Percentiles rank a stretch among this genome's conserved stretches.
These are phyloP conservation scores for Pachyramphus minor DNA, from an alignment of 2,113 vertebrate species.

Conservation along the genomic window DNA sequence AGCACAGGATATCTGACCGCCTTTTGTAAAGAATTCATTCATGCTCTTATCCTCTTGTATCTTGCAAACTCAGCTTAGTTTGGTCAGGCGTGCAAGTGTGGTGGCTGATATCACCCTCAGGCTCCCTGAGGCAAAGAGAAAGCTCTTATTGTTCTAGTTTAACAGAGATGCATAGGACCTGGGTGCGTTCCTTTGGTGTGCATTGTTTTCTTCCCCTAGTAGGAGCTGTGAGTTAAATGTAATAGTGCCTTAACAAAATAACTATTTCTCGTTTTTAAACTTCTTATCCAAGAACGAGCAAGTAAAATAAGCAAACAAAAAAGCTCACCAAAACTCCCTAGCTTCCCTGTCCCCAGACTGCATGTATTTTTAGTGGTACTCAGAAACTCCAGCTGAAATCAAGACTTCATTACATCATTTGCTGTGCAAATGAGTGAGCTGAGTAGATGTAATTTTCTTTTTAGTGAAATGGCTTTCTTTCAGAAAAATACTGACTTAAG, in stretches of 20 bases:
- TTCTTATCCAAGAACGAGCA: background rate
- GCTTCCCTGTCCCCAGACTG: background rate
- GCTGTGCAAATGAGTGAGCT: background rate
- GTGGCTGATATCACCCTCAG: background rate
- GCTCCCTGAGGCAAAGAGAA: background rate
- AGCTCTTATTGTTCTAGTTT: background rate
- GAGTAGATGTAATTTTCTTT: background rate
- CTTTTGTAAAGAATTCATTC: constrained; percentile 1
- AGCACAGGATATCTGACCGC: background rate
- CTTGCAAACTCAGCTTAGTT: constrained; percentile 31
- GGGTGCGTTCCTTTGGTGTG: background rate
- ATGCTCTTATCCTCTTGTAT: background rate
- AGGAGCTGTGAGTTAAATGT: background rate
- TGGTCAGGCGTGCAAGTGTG: background rate
- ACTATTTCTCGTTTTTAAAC: background rate
- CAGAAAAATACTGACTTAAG: background rate
- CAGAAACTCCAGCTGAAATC: background rate
- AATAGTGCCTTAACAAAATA: background rate
- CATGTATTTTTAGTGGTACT: background rate
- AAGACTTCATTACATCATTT: background rate
- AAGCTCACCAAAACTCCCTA: background rate
- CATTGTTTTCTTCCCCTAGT: background rate
- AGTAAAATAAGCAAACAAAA: background rate
- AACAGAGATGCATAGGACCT: background rate
- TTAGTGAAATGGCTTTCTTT: background rate